Evolutionary conservation across 2,797 vertebrate species (phyloP).

Genomic region (Gadopsis marmoratus): DNA sequence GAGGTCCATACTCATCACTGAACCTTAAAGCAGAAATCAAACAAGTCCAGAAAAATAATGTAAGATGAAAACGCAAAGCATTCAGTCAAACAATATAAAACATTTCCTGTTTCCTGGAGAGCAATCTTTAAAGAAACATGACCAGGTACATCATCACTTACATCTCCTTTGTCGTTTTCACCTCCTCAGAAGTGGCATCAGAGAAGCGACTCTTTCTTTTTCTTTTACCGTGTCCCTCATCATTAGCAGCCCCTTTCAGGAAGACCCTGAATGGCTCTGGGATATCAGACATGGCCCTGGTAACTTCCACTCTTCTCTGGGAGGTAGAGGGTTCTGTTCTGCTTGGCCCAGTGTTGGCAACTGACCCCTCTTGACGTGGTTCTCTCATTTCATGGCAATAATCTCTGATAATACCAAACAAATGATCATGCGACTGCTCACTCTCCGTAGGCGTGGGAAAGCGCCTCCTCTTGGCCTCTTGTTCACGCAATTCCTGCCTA

Average conservation of each 20-base stretch:
- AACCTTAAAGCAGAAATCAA: conserved; percentile 57
- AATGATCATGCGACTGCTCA: conserved; percentile 2
- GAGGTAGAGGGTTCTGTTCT: conserved; percentile 22
- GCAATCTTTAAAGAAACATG: neutral
- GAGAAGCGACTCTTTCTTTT: conserved; percentile 83
- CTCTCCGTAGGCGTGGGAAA: conserved; percentile 25
- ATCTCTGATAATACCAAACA: conserved; percentile 57
- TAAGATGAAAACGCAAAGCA: neutral
- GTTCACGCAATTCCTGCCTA: conserved; percentile 40
- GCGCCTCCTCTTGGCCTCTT: conserved; percentile 46
- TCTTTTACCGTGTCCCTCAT: conserved; percentile 56
- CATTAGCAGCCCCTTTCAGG: conserved; percentile 42
- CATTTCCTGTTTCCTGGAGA: neutral
- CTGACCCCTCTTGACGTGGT: neutral
- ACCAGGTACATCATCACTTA: conserved; percentile 53
- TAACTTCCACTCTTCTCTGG: conserved; percentile 45
- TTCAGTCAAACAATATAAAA: neutral
- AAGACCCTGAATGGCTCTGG: conserved; percentile 80
- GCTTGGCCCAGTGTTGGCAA: conserved; percentile 11
- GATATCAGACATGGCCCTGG: conserved; percentile 61
- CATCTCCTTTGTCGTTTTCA: conserved; percentile 70
- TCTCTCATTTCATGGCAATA: conserved; percentile 50
- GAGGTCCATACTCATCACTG: conserved; percentile 24
- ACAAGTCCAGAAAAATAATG: neutral
- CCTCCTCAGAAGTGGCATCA: conserved; percentile 79